phyloP scores from a whole-genome alignment of 2,113 vertebrate genomes.

The Aplodontia rufa region DNA sequence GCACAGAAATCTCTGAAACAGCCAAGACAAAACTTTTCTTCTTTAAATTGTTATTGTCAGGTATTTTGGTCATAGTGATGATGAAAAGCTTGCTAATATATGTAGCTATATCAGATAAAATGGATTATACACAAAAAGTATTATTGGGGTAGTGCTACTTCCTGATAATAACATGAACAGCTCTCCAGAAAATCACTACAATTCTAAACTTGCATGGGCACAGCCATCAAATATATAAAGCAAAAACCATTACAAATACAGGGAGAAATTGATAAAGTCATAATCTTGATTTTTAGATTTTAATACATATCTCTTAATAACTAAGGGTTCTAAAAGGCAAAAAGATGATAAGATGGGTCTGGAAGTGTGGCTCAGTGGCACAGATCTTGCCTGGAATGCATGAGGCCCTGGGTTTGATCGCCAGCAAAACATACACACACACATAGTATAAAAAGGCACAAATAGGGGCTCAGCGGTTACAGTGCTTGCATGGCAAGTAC shows the following conservation, averaged over 20 bases:
- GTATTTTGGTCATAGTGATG: no score
- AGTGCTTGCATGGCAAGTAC: no score
- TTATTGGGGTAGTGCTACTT: background rate
- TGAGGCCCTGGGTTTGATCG: no score
- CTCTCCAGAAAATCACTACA: background rate
- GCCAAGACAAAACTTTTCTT: no score
- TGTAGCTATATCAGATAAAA: background rate
- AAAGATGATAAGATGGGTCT: background rate
- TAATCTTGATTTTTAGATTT: background rate
- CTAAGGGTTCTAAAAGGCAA: background rate
- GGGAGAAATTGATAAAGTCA: background rate
- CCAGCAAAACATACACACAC: no score
- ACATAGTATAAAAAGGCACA: no score
- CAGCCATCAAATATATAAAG: background rate
- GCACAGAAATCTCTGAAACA: no score
- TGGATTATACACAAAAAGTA: constrained; percentile 3
- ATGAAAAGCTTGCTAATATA: no score
- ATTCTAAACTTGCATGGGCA: background rate
- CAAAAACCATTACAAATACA: background rate
- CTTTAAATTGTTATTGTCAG: no score
- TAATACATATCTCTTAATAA: constrained; percentile 30
- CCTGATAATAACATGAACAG: background rate
- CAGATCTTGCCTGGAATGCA: no score
- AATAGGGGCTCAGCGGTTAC: no score
- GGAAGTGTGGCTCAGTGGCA: no score